These are phyloP conservation scores for Homalodisca vitripennis DNA, from an alignment of 1,140 invertebrate genomes.

Conservation along the genomic window DNA sequence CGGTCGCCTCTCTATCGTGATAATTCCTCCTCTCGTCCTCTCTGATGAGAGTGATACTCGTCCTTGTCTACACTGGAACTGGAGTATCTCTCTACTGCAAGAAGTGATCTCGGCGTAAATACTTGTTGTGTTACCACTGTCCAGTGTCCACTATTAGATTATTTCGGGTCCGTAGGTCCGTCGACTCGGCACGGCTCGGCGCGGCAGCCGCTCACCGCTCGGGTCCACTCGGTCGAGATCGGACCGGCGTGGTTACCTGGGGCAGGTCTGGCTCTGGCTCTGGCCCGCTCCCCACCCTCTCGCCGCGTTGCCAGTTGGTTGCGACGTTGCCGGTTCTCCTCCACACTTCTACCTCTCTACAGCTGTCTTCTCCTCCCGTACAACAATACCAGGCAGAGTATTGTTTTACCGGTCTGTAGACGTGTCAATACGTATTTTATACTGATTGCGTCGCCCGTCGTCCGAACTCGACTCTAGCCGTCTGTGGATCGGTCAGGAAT, in stretches of 20 bases:
- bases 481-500: no score
- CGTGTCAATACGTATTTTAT: constrained; percentile 19
- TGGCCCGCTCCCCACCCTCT: neutral
- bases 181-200: no score
- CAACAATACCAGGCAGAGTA: constrained; percentile 14
- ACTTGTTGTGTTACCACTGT: neutral
- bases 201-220: neutral
- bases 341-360: constrained; percentile 6
- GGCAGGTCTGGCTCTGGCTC: constrained; percentile 5
- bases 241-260: constrained; percentile 3
- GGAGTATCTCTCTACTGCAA: neutral
- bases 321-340: constrained; percentile 11
- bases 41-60: neutral
- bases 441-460: neutral
- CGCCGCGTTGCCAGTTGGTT: constrained; percentile 10
- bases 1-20: neutral
- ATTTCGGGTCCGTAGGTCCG: neutral
- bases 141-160: neutral
- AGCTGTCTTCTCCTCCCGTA: constrained; percentile 8
- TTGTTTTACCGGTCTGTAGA: constrained; percentile 21
- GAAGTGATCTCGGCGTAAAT: no score
- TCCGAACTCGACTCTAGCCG: no score
- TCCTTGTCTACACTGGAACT: neutral
- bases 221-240: neutral
- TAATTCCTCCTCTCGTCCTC: neutral